These are phyloP conservation scores for Nomada goodeniana DNA, from an alignment of 2,888 invertebrate genomes.

Conservation along the genomic window DNA sequence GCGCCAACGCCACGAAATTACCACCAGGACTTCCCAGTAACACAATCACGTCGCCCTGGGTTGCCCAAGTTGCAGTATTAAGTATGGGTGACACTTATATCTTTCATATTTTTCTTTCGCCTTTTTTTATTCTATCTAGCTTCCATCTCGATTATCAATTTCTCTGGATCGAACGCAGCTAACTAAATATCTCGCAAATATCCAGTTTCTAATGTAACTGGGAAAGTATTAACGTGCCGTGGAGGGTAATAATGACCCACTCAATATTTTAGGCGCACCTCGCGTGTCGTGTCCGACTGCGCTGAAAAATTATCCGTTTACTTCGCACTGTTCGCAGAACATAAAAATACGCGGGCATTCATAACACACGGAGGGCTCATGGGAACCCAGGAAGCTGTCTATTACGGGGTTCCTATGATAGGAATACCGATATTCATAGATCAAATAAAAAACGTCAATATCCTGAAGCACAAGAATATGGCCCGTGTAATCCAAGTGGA, in stretches of 20 bases:
- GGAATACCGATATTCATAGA: conserved; percentile 73
- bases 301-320: neutral
- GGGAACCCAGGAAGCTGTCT: conserved; percentile 72
- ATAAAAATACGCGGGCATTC: conserved; percentile 81
- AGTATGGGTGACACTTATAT: neutral
- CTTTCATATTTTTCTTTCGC: no score
- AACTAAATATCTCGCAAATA: no score
- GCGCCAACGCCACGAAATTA: conserved; percentile 57
- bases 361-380: conserved; percentile 75
- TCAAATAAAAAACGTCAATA: conserved; percentile 73
- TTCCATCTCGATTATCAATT: no score
- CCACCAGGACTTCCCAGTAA: conserved; percentile 73
- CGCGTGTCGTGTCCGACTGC: neutral
- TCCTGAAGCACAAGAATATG: conserved; percentile 68
- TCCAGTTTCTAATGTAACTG: no score
- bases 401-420: conserved; percentile 71
- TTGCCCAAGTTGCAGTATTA: conserved; percentile 69
- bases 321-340: conserved; percentile 57
- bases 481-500: conserved; percentile 63
- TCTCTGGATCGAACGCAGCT: no score
- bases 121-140: no score
- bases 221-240: no score
- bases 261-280: neutral
- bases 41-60: conserved; percentile 69
- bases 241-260: no score